Evolutionary conservation across 2,888 invertebrate genomes (phyloP).

Genomic region (Volucella inflata): DNA sequence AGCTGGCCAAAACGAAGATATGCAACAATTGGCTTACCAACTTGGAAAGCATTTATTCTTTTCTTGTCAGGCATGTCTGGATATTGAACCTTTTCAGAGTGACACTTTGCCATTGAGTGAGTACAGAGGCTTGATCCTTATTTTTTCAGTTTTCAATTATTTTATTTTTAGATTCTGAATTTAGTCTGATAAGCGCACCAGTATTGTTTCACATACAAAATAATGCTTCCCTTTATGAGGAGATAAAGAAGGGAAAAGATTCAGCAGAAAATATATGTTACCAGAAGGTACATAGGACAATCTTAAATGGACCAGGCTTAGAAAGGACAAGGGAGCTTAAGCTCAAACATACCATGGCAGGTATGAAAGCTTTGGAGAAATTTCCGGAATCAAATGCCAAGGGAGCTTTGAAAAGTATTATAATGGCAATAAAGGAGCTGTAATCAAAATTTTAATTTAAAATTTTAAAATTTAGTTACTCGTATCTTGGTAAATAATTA

Average conservation of each 20-base stretch:
- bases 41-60: slow-evolving; percentile 96
- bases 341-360: slow-evolving; percentile 89
- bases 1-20: slow-evolving; percentile 90
- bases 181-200: slow-evolving; percentile 90
- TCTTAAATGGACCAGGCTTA: slow-evolving; percentile 89
- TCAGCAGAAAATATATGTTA: slow-evolving; percentile 83
- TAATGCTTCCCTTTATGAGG: slow-evolving; percentile 87
- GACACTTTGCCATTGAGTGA: slow-evolving; percentile 79
- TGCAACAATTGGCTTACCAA: slow-evolving; percentile 92
- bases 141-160: background rate
- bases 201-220: slow-evolving; percentile 92
- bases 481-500: too few relatives aligned
- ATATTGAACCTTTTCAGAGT: slow-evolving; percentile 88
- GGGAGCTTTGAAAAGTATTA: slow-evolving; percentile 93
- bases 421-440: slow-evolving; percentile 91
- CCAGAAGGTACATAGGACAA: slow-evolving; percentile 85
- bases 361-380: slow-evolving; percentile 89
- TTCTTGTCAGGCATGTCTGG: slow-evolving; percentile 93
- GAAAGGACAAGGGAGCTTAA: slow-evolving; percentile 90
- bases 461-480: too few relatives aligned
- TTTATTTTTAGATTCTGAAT: slow-evolving; percentile 78
- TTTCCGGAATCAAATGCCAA: slow-evolving; percentile 93
- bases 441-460: slow-evolving; percentile 62
- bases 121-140: slow-evolving; percentile 78
- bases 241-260: slow-evolving; percentile 83